Evolutionary conservation across 2,113 vertebrate genomes (phyloP).

Genomic region (Phoxinus phoxinus): DNA sequence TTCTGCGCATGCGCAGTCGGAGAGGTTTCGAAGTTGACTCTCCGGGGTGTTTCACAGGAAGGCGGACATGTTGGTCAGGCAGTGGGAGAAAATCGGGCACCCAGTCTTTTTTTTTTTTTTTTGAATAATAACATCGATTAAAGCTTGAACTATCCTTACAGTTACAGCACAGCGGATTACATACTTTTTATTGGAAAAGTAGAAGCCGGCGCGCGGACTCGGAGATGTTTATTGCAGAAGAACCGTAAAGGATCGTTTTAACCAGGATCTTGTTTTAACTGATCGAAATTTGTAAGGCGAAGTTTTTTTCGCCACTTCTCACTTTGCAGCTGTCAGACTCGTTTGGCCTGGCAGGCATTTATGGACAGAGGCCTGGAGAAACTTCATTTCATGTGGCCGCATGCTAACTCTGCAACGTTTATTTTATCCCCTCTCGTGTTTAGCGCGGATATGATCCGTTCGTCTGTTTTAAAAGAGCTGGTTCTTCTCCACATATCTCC

Average conservation of each 20-base stretch:
- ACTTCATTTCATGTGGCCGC: constrained; percentile 18
- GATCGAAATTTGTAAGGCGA: constrained; percentile 73
- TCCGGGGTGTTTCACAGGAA: constrained; percentile 88
- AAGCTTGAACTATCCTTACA: constrained; percentile 26
- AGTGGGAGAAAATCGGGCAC: constrained; percentile 74
- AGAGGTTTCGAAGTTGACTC: constrained; percentile 68
- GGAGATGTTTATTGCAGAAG: constrained; percentile 50
- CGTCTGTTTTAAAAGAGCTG: constrained; percentile 59
- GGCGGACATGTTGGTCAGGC: constrained; percentile 90
- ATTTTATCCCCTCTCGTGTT: neutral
- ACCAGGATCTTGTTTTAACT: constrained; percentile 67
- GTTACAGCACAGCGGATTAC: neutral
- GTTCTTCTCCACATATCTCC: constrained; percentile 37
- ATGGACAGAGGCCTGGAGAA: constrained; percentile 67
- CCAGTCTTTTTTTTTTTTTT: constrained; percentile 63
- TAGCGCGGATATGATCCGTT: constrained; percentile 70
- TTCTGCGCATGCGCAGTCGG: constrained; percentile 75
- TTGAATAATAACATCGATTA: constrained; percentile 58
- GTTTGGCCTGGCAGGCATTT: constrained; percentile 57
- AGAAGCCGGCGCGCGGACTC: neutral
- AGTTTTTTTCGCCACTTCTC: constrained; percentile 75
- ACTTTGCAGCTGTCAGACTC: constrained; percentile 80
- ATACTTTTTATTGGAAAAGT: neutral
- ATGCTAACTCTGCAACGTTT: constrained; percentile 6
- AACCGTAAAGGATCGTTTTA: constrained; percentile 55